Conservation (phyloP, 2,797 vertebrate species). For the Micromesistius poutassou region DNA sequence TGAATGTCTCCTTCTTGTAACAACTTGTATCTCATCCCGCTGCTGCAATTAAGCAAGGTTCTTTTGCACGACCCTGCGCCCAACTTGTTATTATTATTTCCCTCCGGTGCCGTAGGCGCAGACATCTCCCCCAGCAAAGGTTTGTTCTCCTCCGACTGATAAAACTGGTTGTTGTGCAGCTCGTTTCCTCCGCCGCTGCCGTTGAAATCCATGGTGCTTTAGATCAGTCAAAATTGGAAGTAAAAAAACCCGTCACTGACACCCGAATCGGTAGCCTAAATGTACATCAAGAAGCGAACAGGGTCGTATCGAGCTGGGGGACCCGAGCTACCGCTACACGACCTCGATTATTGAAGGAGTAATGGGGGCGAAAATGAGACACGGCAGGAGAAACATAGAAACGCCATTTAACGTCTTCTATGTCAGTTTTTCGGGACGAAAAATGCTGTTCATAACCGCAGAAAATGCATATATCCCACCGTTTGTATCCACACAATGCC, state of each 20-base stretch:
- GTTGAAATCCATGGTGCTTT: constrained; percentile 82
- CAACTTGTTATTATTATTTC: constrained; percentile 81
- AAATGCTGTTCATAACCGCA: constrained; percentile 20
- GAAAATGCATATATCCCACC: constrained; percentile 55
- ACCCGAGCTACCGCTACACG: constrained; percentile 48
- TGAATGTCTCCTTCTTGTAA: constrained; percentile 98
- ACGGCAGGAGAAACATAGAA: constrained; percentile 33
- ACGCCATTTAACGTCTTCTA: constrained; percentile 39
- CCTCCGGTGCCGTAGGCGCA: constrained; percentile 49
- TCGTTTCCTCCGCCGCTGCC: constrained; percentile 77
- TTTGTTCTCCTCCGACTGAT: constrained; percentile 91
- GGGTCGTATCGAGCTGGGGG: constrained; percentile 42
- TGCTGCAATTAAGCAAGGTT: constrained; percentile 82
- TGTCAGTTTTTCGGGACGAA: constrained; percentile 22
- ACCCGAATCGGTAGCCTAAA: constrained; percentile 31
- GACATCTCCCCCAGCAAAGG: constrained; percentile 88
- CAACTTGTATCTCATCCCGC: constrained; percentile 96
- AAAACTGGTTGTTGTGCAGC: constrained; percentile 80
- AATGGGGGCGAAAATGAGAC: constrained; percentile 28
- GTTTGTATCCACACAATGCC: constrained; percentile 33
- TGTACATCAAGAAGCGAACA: constrained; percentile 23
- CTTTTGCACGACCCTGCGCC: constrained; percentile 82
- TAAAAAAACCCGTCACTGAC: not conserved
- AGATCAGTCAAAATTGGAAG: not conserved
- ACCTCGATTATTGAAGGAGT: constrained; percentile 41